A percentile compares a stretch with the other conserved stretches of the same genome.
These are phyloP conservation scores for Brevimyrus niger DNA, from an alignment of 2,113 vertebrate species.

Conservation along the genomic window DNA sequence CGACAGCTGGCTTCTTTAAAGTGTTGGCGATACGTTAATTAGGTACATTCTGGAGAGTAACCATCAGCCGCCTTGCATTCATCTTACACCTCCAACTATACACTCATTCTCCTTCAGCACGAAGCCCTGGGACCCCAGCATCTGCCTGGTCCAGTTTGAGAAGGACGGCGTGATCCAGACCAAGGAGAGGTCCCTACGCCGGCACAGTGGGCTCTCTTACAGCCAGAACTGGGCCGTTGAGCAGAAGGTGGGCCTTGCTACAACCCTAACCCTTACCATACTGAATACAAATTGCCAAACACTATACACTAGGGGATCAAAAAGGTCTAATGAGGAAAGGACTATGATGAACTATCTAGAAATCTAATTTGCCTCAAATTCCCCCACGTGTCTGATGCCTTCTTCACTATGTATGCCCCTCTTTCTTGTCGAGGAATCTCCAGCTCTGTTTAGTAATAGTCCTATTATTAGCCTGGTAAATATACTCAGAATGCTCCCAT, in stretches of 20 bases:
- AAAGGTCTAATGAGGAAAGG: not conserved
- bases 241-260: constrained; percentile 63
- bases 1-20: not conserved
- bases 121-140: constrained; percentile 77
- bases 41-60: not conserved
- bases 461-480: not conserved
- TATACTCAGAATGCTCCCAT: not conserved
- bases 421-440: not conserved
- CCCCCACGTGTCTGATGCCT: not conserved
- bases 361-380: not conserved
- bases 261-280: not conserved
- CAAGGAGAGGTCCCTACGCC: constrained; percentile 57
- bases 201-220: constrained; percentile 59
- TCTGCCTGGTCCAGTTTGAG: constrained; percentile 78
- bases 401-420: not conserved
- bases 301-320: not conserved
- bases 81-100: not conserved
- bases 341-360: not conserved
- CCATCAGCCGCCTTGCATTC: not conserved
- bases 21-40: not conserved
- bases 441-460: not conserved
- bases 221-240: constrained; percentile 62
- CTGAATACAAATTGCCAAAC: not conserved
- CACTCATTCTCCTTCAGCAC: constrained; percentile 51
- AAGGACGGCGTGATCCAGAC: constrained; percentile 83